phyloP scores from a whole-genome alignment of 2,113 vertebrate species.

The Diphyllodes magnificus region DNA sequence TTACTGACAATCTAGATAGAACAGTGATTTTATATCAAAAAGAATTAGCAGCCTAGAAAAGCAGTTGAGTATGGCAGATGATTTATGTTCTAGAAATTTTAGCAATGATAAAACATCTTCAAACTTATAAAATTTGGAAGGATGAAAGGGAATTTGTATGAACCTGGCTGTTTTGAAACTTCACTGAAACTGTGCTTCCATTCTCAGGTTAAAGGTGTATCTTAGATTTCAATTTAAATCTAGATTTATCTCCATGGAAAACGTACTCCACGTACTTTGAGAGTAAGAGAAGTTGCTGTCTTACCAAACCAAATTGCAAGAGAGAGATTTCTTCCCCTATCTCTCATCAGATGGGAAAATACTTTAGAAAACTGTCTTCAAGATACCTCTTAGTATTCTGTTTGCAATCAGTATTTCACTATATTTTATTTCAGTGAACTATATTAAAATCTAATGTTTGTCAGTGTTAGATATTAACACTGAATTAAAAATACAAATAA shows the following conservation, averaged over 20 bases:
- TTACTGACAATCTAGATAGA: neutral
- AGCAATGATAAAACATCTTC: neutral
- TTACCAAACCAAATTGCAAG: neutral
- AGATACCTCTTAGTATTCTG: neutral
- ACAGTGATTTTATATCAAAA: neutral
- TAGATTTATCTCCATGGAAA: neutral
- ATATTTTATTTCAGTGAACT: neutral
- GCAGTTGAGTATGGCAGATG: neutral
- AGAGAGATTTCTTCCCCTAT: neutral
- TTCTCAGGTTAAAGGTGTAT: neutral
- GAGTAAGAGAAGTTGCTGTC: neutral
- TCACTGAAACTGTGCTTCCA: neutral
- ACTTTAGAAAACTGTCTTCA: neutral
- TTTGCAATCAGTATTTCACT: neutral
- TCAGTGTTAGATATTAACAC: neutral
- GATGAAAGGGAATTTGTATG: neutral
- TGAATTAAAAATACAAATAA: neutral
- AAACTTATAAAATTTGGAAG: neutral
- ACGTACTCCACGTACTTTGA: neutral
- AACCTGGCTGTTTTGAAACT: neutral
- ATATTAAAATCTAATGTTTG: neutral
- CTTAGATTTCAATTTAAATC: neutral
- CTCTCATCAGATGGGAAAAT: neutral
- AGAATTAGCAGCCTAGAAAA: neutral
- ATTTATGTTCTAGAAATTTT: neutral